Evolutionary conservation across 2,113 vertebrate species (phyloP).

Genomic region (Nipponia nippon): DNA sequence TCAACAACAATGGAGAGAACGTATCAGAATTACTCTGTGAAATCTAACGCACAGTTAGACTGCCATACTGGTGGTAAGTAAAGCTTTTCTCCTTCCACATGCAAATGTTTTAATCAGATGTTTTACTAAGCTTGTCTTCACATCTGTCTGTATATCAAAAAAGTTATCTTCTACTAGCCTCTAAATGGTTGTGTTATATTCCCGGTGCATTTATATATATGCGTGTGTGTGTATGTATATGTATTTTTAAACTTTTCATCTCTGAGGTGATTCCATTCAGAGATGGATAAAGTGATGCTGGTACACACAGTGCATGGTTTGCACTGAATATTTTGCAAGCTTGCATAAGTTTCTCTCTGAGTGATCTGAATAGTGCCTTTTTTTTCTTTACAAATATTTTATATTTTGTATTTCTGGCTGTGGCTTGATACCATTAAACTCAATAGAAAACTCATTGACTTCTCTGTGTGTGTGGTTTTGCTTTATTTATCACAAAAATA

Average conservation of each 20-base stretch:
- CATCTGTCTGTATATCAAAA: background rate
- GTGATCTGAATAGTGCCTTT: background rate
- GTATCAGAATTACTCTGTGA: background rate
- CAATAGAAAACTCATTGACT: background rate
- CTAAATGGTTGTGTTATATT: background rate
- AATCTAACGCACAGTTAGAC: background rate
- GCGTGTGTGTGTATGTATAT: background rate
- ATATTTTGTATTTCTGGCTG: background rate
- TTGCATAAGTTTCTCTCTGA: background rate
- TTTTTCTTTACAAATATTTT: background rate
- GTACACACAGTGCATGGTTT: background rate
- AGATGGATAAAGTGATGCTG: background rate
- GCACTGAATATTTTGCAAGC: background rate
- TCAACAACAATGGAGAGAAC: background rate
- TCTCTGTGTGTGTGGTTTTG: background rate
- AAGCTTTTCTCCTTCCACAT: background rate
- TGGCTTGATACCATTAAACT: background rate
- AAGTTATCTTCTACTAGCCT: background rate
- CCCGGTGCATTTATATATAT: background rate
- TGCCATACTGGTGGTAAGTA: background rate
- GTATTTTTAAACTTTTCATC: background rate
- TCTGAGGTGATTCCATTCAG: background rate
- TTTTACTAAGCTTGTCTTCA: background rate
- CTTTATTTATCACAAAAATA: background rate
- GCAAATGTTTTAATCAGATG: background rate